Evolutionary conservation across 2,113 vertebrate genomes (phyloP).

Genomic region (Arenaria interpres): DNA sequence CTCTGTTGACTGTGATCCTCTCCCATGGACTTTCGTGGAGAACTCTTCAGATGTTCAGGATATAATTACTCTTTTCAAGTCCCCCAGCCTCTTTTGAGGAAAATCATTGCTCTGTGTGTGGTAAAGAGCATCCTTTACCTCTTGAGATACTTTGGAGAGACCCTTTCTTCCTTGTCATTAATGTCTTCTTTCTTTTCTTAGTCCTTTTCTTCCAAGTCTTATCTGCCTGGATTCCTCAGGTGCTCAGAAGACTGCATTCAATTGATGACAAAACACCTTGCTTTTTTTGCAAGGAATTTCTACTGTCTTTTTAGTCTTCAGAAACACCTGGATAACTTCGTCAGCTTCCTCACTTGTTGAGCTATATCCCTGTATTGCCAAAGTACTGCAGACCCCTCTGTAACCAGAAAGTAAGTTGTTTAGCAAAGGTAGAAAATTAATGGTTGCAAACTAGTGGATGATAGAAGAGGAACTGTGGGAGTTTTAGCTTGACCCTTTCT

Average conservation of each 20-base stretch:
- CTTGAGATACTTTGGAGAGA: neutral
- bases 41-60: neutral
- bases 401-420: neutral
- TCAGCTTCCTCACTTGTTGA: neutral
- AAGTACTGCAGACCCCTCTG: neutral
- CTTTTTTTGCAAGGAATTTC: neutral
- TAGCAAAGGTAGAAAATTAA: neutral
- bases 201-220: neutral
- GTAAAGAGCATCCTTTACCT: neutral
- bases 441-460: neutral
- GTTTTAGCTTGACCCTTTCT: neutral
- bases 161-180: neutral
- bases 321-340: neutral
- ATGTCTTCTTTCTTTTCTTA: neutral
- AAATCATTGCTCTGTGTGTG: neutral
- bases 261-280: neutral
- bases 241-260: neutral
- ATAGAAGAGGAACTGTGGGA: neutral
- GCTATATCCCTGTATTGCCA: neutral
- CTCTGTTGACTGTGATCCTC: neutral
- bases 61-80: neutral
- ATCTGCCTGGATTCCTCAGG: neutral
- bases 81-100: neutral
- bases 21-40: neutral
- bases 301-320: neutral